Conservation (phyloP, 2,113 vertebrate genomes). For the Mobula birostris region DNA sequence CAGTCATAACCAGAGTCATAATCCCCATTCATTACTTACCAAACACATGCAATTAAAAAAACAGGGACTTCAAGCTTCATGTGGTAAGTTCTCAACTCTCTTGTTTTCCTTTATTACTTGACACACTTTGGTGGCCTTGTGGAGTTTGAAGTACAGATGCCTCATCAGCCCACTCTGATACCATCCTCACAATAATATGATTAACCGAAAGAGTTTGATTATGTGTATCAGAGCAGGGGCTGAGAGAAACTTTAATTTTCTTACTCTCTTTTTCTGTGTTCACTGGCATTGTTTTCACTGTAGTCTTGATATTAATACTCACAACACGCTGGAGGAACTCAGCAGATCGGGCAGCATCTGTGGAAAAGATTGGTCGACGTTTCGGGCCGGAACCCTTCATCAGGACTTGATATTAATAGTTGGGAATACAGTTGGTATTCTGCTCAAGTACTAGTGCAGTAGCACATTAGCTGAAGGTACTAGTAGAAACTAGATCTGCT, state of each 20-base stretch:
- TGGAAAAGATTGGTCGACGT: too few relatives aligned
- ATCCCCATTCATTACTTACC: too few relatives aligned
- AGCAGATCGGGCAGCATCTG: too few relatives aligned
- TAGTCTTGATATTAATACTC: background rate
- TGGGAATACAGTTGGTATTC: background rate
- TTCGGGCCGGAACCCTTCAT: too few relatives aligned
- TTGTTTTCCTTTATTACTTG: too few relatives aligned
- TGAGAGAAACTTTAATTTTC: background rate
- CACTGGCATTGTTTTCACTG: background rate
- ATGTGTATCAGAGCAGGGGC: background rate
- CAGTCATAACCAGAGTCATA: too few relatives aligned
- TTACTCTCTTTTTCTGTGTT: background rate
- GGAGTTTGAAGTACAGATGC: background rate
- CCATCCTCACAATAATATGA: background rate
- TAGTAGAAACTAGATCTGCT: background rate
- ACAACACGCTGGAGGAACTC: too few relatives aligned
- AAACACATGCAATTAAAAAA: too few relatives aligned
- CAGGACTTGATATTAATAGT: background rate
- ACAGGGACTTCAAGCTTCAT: too few relatives aligned
- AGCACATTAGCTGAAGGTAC: background rate
- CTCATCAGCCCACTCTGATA: background rate
- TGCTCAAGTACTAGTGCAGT: background rate
- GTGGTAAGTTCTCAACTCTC: too few relatives aligned
- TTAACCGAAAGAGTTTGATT: background rate
- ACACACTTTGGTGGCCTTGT: background rate